Evolutionary conservation across 2,888 invertebrate genomes (phyloP), one percentile per base, ranked within the genome.

Genomic region (Drosophila quasianomalipes): DNA sequence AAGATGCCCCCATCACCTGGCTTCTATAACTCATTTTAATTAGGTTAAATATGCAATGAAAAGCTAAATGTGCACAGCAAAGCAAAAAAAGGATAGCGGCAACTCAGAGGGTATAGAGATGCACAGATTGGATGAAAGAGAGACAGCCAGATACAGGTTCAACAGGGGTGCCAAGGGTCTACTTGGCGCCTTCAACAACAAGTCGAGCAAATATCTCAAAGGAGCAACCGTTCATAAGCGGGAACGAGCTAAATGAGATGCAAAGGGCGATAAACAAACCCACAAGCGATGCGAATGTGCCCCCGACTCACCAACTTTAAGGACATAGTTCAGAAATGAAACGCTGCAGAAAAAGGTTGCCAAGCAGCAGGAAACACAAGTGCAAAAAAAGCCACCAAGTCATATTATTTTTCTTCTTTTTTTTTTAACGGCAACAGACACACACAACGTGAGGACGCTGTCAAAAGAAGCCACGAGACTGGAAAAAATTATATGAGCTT

Each of bases 171-270:
- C 51, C 64, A 58, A 33, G 70, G 74, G 80, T 57, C 35, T 62
- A 41, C 66, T 70, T 55, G 65, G 47, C 64, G 30, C 60, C 55
- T 55, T 51, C 62, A 62, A 71, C 70, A 55, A 30, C 57, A 39
- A 57, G 44, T 59, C 65, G 62, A 58, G 72, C 63, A 70, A 72
- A 63, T 59, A 64, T 66, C 67, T 70, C 55, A 47, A 61, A 67
- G 72, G 37, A 70, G 64, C 53, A 59, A 58, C 58, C 66, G 67
- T 71, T 86, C 74, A 81, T 74, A 59, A 79, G 61, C 81, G 70
- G 81, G 59, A 88, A 73, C 81, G 74, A 78, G 83, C 85, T 90
- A 89, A 89, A 90, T 89, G 89, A 89, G 87, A 89, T 89, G 91
- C 89, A 89, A 89, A 90, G 82, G 74, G 83, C 83, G 87, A 90